Conservation (phyloP, 2,113 vertebrate genomes). For the Microcebus murinus region DNA sequence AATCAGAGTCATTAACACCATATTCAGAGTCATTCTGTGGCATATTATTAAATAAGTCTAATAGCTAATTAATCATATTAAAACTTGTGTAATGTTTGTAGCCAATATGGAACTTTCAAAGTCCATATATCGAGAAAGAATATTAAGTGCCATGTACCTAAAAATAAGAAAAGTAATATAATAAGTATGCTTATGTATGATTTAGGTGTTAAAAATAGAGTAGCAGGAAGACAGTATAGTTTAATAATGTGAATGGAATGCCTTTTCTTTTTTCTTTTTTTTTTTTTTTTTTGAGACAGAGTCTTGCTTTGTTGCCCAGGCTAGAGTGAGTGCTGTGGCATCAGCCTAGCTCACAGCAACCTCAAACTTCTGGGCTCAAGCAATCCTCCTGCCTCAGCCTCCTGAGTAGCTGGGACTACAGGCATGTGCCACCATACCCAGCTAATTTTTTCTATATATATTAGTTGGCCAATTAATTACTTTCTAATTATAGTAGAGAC, state of each 20-base stretch:
- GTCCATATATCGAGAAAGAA: not conserved
- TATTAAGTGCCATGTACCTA: constrained; percentile 60
- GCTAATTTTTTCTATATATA: no score
- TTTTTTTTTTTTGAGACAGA: no score
- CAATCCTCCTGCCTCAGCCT: no score
- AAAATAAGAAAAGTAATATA: not conserved
- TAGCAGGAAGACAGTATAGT: not conserved
- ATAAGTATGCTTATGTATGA: constrained; percentile 57
- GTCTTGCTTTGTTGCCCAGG: no score
- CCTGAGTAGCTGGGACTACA: no score
- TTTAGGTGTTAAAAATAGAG: not conserved
- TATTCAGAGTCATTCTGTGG: not conserved
- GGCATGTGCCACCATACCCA: no score
- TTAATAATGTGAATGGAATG: not conserved
- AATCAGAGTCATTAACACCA: not conserved
- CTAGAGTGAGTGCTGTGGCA: no score
- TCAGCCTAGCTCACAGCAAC: no score
- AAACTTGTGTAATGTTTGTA: not conserved
- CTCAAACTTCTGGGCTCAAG: no score
- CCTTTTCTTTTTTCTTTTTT: not conserved
- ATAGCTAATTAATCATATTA: not conserved
- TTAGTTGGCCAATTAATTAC: no score
- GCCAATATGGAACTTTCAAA: not conserved
- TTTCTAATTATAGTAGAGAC: no score
- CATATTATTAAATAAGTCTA: not conserved